phyloP scores from a whole-genome alignment of 2,797 vertebrate species.

The Acanthurus leucopareius region DNA sequence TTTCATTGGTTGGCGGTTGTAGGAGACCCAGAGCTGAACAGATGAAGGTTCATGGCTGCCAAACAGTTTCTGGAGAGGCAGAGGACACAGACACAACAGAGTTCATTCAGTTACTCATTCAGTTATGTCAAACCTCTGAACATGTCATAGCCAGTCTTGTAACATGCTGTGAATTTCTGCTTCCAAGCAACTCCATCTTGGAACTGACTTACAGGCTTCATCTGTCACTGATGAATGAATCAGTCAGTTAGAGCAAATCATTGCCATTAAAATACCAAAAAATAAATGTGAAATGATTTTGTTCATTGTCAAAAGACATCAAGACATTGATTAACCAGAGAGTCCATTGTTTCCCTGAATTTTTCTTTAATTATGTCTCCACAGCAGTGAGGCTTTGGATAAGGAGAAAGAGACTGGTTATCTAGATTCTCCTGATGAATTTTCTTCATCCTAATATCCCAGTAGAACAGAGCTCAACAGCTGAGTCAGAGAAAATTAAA shows the following conservation, averaged over 20 bases:
- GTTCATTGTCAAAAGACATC: not conserved
- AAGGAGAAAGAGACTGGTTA: not conserved
- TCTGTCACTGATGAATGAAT: not conserved
- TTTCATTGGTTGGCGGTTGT: slow-evolving; percentile 96
- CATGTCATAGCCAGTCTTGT: not conserved
- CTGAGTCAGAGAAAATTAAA: slow-evolving; percentile 32
- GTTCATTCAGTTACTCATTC: slow-evolving; percentile 19
- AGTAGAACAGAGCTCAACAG: not conserved
- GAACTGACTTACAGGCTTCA: not conserved
- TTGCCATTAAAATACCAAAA: not conserved
- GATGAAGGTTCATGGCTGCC: slow-evolving; percentile 87
- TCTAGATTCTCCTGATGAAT: slow-evolving; percentile 8
- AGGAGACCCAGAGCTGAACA: slow-evolving; percentile 98
- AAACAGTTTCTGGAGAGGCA: slow-evolving; percentile 82
- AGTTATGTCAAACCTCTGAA: not conserved
- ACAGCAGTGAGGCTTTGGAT: not conserved
- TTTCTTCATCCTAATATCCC: slow-evolving; percentile 26
- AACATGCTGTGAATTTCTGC: not conserved
- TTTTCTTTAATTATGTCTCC: not conserved
- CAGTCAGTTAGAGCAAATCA: not conserved
- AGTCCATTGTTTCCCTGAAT: too few relatives aligned
- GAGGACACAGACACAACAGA: slow-evolving; percentile 23
- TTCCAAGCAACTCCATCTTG: not conserved
- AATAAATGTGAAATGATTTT: not conserved
- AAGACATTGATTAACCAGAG: not conserved